Evolutionary conservation across 2,113 vertebrate species (phyloP).

Genomic region (Scomber colias): DNA sequence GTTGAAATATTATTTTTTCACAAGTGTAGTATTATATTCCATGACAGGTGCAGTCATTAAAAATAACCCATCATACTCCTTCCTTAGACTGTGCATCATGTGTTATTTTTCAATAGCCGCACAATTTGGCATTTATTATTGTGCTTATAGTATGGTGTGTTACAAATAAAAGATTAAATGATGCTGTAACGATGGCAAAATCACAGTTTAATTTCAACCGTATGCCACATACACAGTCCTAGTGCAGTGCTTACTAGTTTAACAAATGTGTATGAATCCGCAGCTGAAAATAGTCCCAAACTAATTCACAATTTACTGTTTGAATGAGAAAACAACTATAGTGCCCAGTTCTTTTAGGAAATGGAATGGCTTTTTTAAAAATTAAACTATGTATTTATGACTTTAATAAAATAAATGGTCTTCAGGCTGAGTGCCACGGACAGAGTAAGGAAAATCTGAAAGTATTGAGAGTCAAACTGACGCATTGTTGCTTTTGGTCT

Average conservation of each 20-base stretch:
- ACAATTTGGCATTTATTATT: background rate
- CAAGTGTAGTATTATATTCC: no score
- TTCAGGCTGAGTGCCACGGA: background rate
- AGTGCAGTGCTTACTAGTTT: background rate
- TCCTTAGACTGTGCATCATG: no score
- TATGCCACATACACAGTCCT: no score
- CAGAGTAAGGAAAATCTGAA: no score
- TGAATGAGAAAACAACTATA: background rate
- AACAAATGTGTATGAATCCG: background rate
- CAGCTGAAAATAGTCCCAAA: background rate
- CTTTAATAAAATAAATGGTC: conserved; percentile 15
- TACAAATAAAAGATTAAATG: background rate
- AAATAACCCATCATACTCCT: no score
- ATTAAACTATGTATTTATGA: background rate
- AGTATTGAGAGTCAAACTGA: no score
- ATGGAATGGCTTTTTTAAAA: no score
- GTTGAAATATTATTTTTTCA: no score
- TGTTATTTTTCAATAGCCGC: background rate
- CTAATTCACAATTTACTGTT: background rate
- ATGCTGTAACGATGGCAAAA: no score
- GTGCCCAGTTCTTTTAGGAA: no score
- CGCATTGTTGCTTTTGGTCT: background rate
- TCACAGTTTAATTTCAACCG: no score
- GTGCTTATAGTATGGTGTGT: background rate
- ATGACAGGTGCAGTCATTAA: no score